Percentiles rank a stretch among this genome's conserved stretches.
Conservation (phyloP, 1,140 invertebrate genomes). For the Chymomyza costata region DNA sequence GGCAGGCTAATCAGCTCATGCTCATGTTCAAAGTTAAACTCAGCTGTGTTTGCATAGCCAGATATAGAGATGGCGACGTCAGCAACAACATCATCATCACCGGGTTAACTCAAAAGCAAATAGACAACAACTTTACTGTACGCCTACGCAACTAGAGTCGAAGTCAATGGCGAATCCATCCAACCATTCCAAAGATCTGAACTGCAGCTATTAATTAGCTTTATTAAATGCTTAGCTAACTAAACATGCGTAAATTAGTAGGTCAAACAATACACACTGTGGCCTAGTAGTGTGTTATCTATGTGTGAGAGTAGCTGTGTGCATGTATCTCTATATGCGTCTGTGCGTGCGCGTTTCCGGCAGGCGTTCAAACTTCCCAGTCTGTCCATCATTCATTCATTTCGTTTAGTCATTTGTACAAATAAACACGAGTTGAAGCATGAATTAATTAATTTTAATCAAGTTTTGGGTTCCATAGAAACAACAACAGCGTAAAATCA, state of each 20-base stretch:
- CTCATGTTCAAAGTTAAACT: too few relatives aligned
- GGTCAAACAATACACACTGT: constrained; percentile 47
- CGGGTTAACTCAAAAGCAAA: too few relatives aligned
- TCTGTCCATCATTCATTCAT: constrained; percentile 40
- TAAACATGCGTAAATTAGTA: constrained; percentile 71
- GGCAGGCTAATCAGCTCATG: too few relatives aligned
- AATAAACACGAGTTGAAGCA: constrained; percentile 53
- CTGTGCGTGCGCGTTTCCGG: constrained; percentile 45
- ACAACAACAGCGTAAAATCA: too few relatives aligned
- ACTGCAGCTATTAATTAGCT: constrained; percentile 65
- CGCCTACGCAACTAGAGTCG: too few relatives aligned
- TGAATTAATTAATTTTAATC: constrained; percentile 72
- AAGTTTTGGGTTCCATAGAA: constrained; percentile 64
- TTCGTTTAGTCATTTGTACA: constrained; percentile 68
- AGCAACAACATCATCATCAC: too few relatives aligned
- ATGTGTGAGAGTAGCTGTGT: constrained; percentile 17
- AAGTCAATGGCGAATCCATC: too few relatives aligned
- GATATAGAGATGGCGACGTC: too few relatives aligned
- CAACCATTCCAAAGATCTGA: constrained; percentile 24
- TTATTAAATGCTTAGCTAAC: constrained; percentile 61
- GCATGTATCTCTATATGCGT: constrained; percentile 6
- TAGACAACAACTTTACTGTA: too few relatives aligned
- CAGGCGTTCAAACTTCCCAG: constrained; percentile 9
- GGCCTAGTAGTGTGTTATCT: background rate
- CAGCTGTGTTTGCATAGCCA: too few relatives aligned